Evolutionary conservation across 2,797 vertebrate genomes (phyloP).

Genomic region (Cetoscarus ocellatus): DNA sequence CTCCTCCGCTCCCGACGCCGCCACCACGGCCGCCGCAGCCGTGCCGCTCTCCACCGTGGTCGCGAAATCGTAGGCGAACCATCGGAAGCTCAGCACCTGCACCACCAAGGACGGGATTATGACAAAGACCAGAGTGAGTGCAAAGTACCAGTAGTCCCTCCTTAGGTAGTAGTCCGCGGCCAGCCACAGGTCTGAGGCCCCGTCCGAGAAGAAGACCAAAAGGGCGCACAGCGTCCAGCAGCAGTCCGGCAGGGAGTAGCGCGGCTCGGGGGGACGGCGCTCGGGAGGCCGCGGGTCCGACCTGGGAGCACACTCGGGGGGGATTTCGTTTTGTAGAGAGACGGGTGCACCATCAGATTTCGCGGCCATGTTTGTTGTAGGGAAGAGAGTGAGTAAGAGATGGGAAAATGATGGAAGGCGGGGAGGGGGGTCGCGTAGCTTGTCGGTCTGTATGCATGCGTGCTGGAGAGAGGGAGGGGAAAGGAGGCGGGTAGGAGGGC

Average conservation of each 20-base stretch:
- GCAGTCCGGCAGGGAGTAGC: constrained; percentile 90
- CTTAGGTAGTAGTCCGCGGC: constrained; percentile 94
- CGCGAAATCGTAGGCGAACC: constrained; percentile 93
- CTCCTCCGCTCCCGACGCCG: constrained; percentile 76
- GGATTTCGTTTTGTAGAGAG: constrained; percentile 74
- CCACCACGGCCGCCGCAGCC: constrained; percentile 80
- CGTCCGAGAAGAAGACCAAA: constrained; percentile 97
- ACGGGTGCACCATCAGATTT: constrained; percentile 85
- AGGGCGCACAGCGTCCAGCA: constrained; percentile 94
- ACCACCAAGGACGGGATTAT: constrained; percentile 94
- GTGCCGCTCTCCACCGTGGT: constrained; percentile 76
- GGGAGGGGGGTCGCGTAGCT: constrained; percentile 70
- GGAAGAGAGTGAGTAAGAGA: constrained; percentile 81
- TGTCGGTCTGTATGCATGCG: constrained; percentile 63
- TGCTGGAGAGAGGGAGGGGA: constrained; percentile 52
- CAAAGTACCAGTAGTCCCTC: constrained; percentile 89
- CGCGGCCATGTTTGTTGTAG: constrained; percentile 89
- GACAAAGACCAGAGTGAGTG: constrained; percentile 93
- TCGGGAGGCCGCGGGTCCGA: constrained; percentile 69
- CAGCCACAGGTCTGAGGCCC: constrained; percentile 98
- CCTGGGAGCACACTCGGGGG: constrained; percentile 71
- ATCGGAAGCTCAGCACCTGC: constrained; percentile 95
- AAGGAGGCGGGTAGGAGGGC: constrained; percentile 53
- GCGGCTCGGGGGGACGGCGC: constrained; percentile 72
- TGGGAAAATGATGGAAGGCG: constrained; percentile 76